A percentile compares a stretch with the other conserved stretches of the same genome.
Evolutionary conservation across 1,140 invertebrate genomes (phyloP).

Genomic region (Choristoneura fumiferana): DNA sequence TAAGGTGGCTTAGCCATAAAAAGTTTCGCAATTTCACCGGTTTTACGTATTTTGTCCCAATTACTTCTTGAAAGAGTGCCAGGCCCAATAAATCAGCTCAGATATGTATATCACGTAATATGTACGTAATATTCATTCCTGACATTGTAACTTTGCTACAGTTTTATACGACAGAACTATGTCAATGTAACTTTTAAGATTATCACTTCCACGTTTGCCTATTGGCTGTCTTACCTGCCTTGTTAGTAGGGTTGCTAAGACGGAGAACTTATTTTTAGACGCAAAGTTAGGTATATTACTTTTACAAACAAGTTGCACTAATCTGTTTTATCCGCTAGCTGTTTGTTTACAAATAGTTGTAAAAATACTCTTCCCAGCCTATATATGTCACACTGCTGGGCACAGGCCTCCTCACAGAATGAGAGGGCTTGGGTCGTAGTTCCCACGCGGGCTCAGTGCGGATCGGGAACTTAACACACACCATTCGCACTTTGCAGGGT

Average conservation of each 20-base stretch:
- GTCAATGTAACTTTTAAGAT: conserved; percentile 74
- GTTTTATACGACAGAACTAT: conserved; percentile 65
- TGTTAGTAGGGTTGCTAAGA: conserved; percentile 36
- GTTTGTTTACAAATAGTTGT: too few relatives aligned
- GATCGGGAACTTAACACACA: too few relatives aligned
- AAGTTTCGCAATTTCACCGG: conserved; percentile 30
- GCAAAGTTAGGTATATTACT: background rate
- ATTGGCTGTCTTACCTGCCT: conserved; percentile 47
- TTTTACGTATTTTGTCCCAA: conserved; percentile 49
- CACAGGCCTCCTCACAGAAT: too few relatives aligned
- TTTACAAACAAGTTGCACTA: background rate
- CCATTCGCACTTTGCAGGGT: too few relatives aligned
- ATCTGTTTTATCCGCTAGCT: too few relatives aligned
- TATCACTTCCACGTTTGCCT: conserved; percentile 60
- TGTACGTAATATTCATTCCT: conserved; percentile 37
- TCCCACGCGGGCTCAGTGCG: too few relatives aligned
- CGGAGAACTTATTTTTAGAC: background rate
- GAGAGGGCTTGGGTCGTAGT: too few relatives aligned
- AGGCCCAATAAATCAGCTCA: conserved; percentile 49
- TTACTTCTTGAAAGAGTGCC: conserved; percentile 53
- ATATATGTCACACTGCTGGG: too few relatives aligned
- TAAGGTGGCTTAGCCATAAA: conserved; percentile 30
- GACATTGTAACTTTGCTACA: conserved; percentile 57
- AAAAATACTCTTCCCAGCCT: too few relatives aligned
- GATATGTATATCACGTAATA: conserved; percentile 10